Base-by-base conservation (phyloP, 2,888 invertebrate species). In the Portevinia maculata region DNA sequence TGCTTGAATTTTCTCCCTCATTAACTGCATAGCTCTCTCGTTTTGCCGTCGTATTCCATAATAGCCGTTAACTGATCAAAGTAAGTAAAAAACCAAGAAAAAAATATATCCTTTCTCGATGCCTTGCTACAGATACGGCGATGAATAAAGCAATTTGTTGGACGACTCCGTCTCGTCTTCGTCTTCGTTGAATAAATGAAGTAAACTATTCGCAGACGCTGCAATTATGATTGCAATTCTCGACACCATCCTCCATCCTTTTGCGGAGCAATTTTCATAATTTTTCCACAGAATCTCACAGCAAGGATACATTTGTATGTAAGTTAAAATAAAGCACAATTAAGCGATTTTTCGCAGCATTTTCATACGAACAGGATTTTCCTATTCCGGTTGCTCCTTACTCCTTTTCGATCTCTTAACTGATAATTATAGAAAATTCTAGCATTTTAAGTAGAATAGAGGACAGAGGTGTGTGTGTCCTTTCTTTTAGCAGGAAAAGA, bases 381-480 rank as follows among this genome's bases (percentile, higher is more conserved):
- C 67, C 67, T 19, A 57, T 78, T 78, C 64, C 71, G 64, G 52
- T 32, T 34, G 9, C n/a, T 48, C 8, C 8, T 48, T 41, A 1
- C 30, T 65, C 44, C 46, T 41, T 69, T 41, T 62, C 24, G 59
- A 41, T 46, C 21, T 44, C 44, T 57, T 53, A 52, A 52, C 78
- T 71, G 71, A 64, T 71, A 71, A 78, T 78, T 78, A 65, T 52
- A 59, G 71, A 59, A 65, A 71, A 64, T 71, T 78, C 78, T 9
- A 37, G 32, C 52, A 65, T 52, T 52, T 59, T 52, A 15, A 64
- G 15, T 37, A 7, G 17, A 30, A 59, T 2, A 9, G 17, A 11
- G 7, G 3, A 9, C 3, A n/a, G 15, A n/a, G 1, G 53, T 19
- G 59, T 53, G 46, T 44, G 19, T 32, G 28, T 39, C 6, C 39